phyloP scores from a whole-genome alignment of 2,113 vertebrate species.

The Eretmochelys imbricata region DNA sequence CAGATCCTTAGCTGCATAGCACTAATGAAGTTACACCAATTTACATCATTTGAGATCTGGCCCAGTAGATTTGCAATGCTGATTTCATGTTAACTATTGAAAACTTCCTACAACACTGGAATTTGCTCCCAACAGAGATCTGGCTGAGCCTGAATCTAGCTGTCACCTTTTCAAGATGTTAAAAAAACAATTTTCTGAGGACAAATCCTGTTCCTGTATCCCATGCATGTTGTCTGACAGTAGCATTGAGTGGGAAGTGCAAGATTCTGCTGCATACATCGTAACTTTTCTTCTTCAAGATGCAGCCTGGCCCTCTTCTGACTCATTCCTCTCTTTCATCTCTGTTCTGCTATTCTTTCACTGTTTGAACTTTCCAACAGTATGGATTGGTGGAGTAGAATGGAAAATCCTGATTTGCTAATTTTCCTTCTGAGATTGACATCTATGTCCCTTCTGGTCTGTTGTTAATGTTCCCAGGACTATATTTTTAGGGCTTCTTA shows the following conservation, averaged over 20 bases:
- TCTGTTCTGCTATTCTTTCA: background rate
- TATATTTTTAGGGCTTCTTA: background rate
- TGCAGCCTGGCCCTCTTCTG: background rate
- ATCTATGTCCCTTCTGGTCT: background rate
- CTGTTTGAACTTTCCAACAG: background rate
- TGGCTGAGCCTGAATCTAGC: background rate
- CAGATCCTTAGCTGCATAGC: background rate
- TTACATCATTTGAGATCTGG: background rate
- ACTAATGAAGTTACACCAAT: background rate
- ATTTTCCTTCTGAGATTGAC: too few species aligned
- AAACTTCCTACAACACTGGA: background rate
- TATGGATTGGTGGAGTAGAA: background rate
- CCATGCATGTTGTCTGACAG: background rate
- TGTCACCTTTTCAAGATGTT: background rate
- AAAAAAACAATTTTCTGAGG: background rate
- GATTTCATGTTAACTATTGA: background rate
- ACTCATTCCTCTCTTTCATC: background rate
- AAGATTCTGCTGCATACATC: background rate
- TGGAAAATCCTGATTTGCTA: too few species aligned
- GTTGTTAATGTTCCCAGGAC: background rate
- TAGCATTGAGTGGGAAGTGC: background rate
- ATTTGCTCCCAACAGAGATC: background rate
- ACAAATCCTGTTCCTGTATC: background rate
- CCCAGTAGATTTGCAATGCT: fast-evolving
- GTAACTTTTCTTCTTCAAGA: background rate